Evolutionary conservation across 30 jellyfish, hydroid and myxozoan species (phyloP).

Genomic region (Hydractinia symbiolongicarpus): DNA sequence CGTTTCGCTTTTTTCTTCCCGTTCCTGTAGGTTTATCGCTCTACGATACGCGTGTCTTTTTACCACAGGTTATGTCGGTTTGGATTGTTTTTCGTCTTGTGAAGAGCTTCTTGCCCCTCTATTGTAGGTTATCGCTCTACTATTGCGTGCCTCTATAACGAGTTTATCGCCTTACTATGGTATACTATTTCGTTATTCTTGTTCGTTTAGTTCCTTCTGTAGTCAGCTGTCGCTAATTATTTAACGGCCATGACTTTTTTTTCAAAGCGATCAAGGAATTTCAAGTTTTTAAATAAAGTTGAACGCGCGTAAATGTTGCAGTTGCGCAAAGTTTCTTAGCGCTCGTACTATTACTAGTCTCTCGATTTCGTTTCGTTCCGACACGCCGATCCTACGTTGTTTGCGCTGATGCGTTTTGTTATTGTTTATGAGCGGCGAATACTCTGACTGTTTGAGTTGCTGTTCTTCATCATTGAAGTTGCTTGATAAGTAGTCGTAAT

Average conservation of each 20-base stretch:
- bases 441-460: not conserved
- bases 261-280: not conserved
- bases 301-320: not conserved
- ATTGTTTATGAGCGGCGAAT: not conserved
- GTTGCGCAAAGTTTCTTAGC: not conserved
- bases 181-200: too few relatives aligned
- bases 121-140: too few relatives aligned
- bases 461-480: not conserved
- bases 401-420: not conserved
- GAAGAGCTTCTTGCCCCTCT: too few relatives aligned
- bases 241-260: not conserved
- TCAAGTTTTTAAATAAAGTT: not conserved
- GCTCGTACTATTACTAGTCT: not conserved
- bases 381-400: not conserved
- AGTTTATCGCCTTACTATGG: too few relatives aligned
- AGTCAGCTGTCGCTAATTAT: not conserved
- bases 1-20: not conserved
- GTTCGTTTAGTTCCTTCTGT: too few relatives aligned
- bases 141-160: too few relatives aligned
- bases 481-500: not conserved
- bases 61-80: too few relatives aligned
- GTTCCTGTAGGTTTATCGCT: not conserved
- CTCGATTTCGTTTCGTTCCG: slow-evolving; percentile 21
- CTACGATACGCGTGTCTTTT: too few relatives aligned
- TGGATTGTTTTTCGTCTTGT: too few relatives aligned